These are phyloP conservation scores for Silurus lanzhouensis DNA, from an alignment of 2,797 vertebrate species.

Conservation along the genomic window DNA sequence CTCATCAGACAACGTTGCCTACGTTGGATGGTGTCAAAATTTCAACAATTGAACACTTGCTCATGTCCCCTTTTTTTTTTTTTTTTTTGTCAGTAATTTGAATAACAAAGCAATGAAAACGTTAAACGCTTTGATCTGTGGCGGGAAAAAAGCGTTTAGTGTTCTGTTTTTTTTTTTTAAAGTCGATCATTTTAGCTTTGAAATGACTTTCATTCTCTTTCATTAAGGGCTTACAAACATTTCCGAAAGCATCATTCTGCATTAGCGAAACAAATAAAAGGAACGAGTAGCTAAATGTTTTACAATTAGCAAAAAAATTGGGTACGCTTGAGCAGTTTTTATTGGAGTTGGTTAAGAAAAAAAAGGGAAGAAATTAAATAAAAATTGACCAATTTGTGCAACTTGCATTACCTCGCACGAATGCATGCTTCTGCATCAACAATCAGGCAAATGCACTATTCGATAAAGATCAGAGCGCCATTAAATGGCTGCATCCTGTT, in stretches of 20 bases:
- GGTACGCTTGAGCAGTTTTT: not conserved
- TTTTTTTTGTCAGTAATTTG: too few relatives aligned
- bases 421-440: slow-evolving; percentile 53
- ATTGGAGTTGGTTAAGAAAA: not conserved
- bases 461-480: slow-evolving; percentile 1
- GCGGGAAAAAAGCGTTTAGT: too few relatives aligned
- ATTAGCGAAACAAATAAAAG: slow-evolving; percentile 3
- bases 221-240: not conserved
- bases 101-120: too few relatives aligned
- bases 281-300: not conserved
- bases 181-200: not conserved
- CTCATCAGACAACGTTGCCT: not conserved
- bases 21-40: too few relatives aligned
- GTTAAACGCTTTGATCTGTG: too few relatives aligned
- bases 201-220: not conserved
- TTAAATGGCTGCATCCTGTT: slow-evolving; percentile 16
- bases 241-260: not conserved
- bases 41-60: too few relatives aligned
- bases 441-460: slow-evolving; percentile 47
- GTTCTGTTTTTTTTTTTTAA: too few relatives aligned
- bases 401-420: slow-evolving; percentile 26
- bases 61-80: too few relatives aligned
- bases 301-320: not conserved
- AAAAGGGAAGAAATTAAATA: slow-evolving; percentile 31
- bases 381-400: slow-evolving; percentile 54